phyloP scores from a whole-genome alignment of 1,140 invertebrate species.

The Drosophila chauvacae region DNA sequence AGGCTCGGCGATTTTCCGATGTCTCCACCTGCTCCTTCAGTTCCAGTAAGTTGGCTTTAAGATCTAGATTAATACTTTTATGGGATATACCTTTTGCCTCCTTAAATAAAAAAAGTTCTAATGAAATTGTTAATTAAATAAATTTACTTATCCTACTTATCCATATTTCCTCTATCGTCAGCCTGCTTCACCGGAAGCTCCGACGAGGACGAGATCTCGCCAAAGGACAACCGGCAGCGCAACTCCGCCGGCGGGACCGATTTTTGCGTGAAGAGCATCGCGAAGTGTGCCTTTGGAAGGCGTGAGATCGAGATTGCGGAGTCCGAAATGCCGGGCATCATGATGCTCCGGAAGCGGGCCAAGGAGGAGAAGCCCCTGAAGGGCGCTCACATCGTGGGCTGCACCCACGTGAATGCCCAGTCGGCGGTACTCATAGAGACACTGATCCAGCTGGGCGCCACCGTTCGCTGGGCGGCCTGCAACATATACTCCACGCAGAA shows the following conservation, averaged over 20 bases:
- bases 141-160: neutral
- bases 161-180: neutral
- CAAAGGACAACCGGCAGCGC: conserved; percentile 92
- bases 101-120: neutral
- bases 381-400: conserved; percentile 97
- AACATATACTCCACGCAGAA: conserved; percentile 99
- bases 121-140: conserved; percentile 76
- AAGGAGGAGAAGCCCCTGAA: conserved; percentile 96
- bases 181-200: conserved; percentile 95
- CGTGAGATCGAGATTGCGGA: conserved; percentile 99
- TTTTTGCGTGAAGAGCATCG: conserved; percentile 95
- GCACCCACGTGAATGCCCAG: conserved; percentile 98
- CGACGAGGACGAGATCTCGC: conserved; percentile 88
- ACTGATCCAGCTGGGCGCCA: conserved; percentile 93
- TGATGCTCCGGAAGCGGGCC: conserved; percentile 95
- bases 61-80: neutral
- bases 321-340: conserved; percentile 99
- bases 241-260: conserved; percentile 91
- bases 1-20: conserved; percentile 94
- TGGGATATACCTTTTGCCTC: neutral
- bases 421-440: conserved; percentile 98
- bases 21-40: conserved; percentile 97
- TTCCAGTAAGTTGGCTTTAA: conserved; percentile 87
- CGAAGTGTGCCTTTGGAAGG: conserved; percentile 91
- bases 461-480: conserved; percentile 97